These are phyloP conservation scores for Carollia perspicillata DNA, from an alignment of 2,113 vertebrate species.

Conservation along the genomic window DNA sequence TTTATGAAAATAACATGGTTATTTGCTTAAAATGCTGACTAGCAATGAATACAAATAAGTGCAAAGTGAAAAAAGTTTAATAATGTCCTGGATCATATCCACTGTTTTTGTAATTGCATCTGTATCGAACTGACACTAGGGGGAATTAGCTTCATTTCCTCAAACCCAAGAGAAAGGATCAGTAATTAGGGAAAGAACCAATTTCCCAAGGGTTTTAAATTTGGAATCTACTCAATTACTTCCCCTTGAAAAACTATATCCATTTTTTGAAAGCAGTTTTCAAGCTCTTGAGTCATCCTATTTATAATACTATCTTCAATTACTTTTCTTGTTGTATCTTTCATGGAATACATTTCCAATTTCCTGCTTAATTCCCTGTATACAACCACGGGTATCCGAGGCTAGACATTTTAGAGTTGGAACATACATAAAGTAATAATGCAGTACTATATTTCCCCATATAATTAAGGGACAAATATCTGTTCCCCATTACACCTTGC, in stretches of 20 bases:
- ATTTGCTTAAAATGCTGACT: slow-evolving; percentile 48
- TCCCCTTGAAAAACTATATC: slow-evolving; percentile 71
- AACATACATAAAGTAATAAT: slow-evolving; percentile 32
- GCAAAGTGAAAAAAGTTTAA: slow-evolving; percentile 28
- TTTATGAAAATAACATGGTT: slow-evolving; percentile 39
- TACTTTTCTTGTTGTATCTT: slow-evolving; percentile 68
- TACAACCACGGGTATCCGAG: slow-evolving; percentile 25
- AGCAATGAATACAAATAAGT: slow-evolving; percentile 14
- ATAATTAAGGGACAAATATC: slow-evolving; percentile 58
- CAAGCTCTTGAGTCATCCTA: slow-evolving; percentile 69
- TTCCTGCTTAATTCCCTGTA: slow-evolving; percentile 61
- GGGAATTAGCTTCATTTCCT: slow-evolving; percentile 44
- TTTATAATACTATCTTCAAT: slow-evolving; percentile 72
- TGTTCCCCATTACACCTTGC: slow-evolving; percentile 11
- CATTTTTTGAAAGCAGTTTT: slow-evolving; percentile 70
- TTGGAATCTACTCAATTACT: slow-evolving; percentile 72
- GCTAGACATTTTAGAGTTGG: not conserved
- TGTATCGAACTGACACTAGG: slow-evolving; percentile 48
- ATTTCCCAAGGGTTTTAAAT: slow-evolving; percentile 64
- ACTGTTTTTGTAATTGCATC: slow-evolving; percentile 63
- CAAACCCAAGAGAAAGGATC: slow-evolving; percentile 60
- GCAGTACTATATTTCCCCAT: not conserved
- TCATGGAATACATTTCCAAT: slow-evolving; percentile 64
- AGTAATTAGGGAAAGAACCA: slow-evolving; percentile 66
- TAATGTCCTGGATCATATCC: slow-evolving; percentile 21